phyloP scores from a whole-genome alignment of 2,797 vertebrate genomes.

The Paguma larvata region DNA sequence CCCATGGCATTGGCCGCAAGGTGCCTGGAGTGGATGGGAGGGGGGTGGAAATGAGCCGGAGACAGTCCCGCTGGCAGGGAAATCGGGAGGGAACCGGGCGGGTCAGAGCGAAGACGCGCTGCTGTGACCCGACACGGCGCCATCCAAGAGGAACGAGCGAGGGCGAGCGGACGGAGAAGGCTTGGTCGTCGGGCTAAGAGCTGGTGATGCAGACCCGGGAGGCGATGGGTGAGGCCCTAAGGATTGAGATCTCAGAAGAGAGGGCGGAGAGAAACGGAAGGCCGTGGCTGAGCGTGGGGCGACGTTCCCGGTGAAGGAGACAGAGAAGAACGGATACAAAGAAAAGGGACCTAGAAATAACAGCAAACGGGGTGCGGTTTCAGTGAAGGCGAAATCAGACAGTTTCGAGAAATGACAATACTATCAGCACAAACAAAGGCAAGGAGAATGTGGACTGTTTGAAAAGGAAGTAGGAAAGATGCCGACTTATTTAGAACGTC shows the following conservation, averaged over 20 bases:
- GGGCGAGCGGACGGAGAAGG: background rate
- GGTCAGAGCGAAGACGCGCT: background rate
- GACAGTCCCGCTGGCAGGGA: background rate
- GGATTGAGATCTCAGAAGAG: background rate
- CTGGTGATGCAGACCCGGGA: background rate
- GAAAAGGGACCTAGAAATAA: background rate
- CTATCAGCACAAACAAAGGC: background rate
- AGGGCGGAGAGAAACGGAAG: background rate
- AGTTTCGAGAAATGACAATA: background rate
- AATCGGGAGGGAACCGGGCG: background rate
- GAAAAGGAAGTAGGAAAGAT: background rate
- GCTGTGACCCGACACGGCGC: background rate
- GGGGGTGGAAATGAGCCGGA: background rate
- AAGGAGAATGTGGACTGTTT: background rate
- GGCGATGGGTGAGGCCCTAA: background rate
- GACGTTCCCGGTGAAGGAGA: background rate
- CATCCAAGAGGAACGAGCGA: background rate
- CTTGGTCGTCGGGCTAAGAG: background rate
- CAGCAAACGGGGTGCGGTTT: background rate
- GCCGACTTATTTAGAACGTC: background rate
- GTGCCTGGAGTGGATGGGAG: background rate
- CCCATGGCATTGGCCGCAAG: background rate
- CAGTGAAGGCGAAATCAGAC: background rate
- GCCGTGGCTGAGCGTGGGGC: background rate
- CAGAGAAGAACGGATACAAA: background rate